Evolutionary conservation across 2,113 vertebrate species (phyloP), one percentile per base, ranked within the genome.

Genomic region (Macroglossus sobrinus): DNA sequence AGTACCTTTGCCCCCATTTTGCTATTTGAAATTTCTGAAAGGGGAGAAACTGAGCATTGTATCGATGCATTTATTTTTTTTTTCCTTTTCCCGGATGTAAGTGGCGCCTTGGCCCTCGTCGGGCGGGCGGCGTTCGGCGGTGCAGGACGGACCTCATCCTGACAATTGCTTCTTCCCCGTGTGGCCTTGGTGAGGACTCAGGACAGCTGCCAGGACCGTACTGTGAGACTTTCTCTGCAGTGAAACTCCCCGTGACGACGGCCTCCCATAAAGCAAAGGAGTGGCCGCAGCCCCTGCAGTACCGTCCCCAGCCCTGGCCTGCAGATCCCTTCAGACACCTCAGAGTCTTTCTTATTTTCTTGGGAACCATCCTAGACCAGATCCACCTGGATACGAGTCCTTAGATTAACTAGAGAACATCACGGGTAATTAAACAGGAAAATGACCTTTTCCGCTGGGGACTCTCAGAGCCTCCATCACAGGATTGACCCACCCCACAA

Each of bases 211-310:
- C 33, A 59, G 33, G 95, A 71, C 3, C 50, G 22, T 43, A 26
- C 6, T 8, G 13, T 55, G 71, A 85, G 53, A 30, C 13, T 18
- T 13, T 81, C 78, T 84, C 76, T 45, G 43, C 24, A 8, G 18
- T 3, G 14, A 22, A 24, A 9, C 22, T 26, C 16, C 33, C 13
- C 5, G 8, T 5, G 26, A 74, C 4, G 6, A 6, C 53, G 35
- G 6, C 38, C 24, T 47, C 14, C 38, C 12, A 19, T 10, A 21
- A 4, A 91, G 75, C 66, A 28, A 24, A 12, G 4, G 35, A 22
- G 19, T 19, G 1, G 28, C 24, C 7, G 7, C 7, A 18, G 12
- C 15, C 35, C 15, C 30, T 22, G 0, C 24, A 0, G 18, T 3
- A 2, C 84, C 50, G 18, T 59, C 35, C 47, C 12, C 43, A 24